These are phyloP conservation scores for Chrysina gloriosa DNA, from an alignment of 2,888 invertebrate species.

Conservation along the genomic window DNA sequence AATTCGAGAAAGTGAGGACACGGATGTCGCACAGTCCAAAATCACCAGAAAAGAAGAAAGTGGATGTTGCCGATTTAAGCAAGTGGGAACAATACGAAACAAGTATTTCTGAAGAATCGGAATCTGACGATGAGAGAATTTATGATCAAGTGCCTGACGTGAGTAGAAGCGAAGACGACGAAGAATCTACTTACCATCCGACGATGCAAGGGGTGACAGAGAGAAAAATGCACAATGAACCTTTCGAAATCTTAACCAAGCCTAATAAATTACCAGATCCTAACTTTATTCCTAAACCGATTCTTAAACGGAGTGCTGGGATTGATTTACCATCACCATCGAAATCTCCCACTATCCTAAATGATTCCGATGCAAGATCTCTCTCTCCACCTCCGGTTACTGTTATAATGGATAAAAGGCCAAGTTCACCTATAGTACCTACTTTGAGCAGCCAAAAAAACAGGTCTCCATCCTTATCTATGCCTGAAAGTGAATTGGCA, in stretches of 20 bases:
- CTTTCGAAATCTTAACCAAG: constrained; percentile 71
- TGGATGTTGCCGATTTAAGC: constrained; percentile 59
- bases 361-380: not conserved
- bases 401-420: not conserved
- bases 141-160: constrained; percentile 49
- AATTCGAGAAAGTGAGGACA: constrained; percentile 56
- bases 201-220: constrained; percentile 65
- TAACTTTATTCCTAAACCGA: constrained; percentile 82
- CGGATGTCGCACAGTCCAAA: constrained; percentile 63
- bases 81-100: constrained; percentile 65
- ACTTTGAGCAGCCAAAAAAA: not conserved
- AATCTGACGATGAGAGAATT: constrained; percentile 58
- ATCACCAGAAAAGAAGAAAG: constrained; percentile 57
- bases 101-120: constrained; percentile 59
- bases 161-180: constrained; percentile 62
- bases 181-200: constrained; percentile 78
- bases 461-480: not conserved
- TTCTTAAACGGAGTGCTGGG: constrained; percentile 70
- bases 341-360: constrained; percentile 4
- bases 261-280: constrained; percentile 76
- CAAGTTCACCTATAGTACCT: constrained; percentile 3
- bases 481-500: not conserved
- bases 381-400: not conserved
- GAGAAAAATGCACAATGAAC: constrained; percentile 63
- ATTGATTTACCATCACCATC: constrained; percentile 48